Evolutionary conservation across 2,888 invertebrate genomes (phyloP).

Genomic region (Chrysolina americana): DNA sequence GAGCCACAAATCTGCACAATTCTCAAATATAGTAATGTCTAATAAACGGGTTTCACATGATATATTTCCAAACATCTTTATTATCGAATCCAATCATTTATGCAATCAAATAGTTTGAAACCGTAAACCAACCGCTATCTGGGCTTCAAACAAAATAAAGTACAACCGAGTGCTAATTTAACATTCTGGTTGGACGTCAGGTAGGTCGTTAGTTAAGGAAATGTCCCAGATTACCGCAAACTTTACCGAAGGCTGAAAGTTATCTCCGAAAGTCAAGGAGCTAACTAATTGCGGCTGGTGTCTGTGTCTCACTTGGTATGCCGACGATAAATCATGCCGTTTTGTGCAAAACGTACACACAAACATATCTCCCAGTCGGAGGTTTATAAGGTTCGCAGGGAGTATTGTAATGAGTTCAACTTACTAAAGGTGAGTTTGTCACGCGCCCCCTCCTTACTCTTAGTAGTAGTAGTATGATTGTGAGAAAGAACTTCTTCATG

Average conservation of each 20-base stretch:
- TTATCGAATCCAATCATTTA: no score
- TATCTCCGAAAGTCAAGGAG: slow-evolving; percentile 45
- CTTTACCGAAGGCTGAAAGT: slow-evolving; percentile 43
- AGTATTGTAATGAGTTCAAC: background rate
- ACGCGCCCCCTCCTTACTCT: no score
- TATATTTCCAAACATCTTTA: no score
- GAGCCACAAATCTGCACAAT: no score
- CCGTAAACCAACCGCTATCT: background rate
- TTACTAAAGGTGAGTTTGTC: no score
- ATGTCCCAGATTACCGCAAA: slow-evolving; percentile 46
- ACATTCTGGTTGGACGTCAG: slow-evolving; percentile 42
- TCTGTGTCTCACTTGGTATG: slow-evolving; percentile 44
- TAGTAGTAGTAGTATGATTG: no score
- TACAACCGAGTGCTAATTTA: slow-evolving; percentile 36
- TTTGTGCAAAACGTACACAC: slow-evolving; percentile 35
- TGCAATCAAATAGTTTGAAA: no score
- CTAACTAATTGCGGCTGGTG: slow-evolving; percentile 46
- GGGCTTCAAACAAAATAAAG: background rate
- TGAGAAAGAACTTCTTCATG: no score
- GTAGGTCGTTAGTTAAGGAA: slow-evolving; percentile 43
- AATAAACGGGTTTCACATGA: no score
- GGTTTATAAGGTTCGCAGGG: background rate
- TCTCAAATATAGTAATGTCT: no score
- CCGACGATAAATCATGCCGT: slow-evolving; percentile 45
- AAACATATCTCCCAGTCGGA: background rate